A percentile compares a stretch with the other conserved stretches of the same genome.
phyloP scores from a whole-genome alignment of 2,797 vertebrate species.

The Borostomias antarcticus region DNA sequence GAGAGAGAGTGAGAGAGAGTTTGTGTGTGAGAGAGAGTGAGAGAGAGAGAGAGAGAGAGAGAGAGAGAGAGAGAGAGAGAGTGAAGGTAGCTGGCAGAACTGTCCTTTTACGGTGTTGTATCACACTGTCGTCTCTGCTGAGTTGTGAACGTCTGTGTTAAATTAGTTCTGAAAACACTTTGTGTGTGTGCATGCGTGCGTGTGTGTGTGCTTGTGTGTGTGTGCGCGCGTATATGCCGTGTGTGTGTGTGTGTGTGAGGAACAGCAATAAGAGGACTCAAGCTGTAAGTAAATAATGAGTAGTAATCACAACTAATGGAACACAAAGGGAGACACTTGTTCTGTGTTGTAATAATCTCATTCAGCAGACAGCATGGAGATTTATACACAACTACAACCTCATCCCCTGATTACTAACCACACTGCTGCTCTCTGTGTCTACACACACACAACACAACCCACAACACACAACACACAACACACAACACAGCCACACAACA shows the following conservation, averaged over 20 bases:
- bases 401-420: conserved; percentile 79
- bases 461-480: neutral
- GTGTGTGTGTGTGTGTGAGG: conserved; percentile 33
- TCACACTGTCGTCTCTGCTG: conserved; percentile 13
- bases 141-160: conserved; percentile 22
- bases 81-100: too few species aligned
- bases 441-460: neutral
- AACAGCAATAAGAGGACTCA: conserved; percentile 75
- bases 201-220: conserved; percentile 12
- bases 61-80: too few species aligned
- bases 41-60: too few species aligned
- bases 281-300: conserved; percentile 88
- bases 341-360: conserved; percentile 82
- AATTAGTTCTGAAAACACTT: conserved; percentile 14
- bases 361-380: conserved; percentile 81
- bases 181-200: conserved; percentile 9
- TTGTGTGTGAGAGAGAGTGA: too few species aligned
- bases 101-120: neutral
- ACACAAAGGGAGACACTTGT: conserved; percentile 81
- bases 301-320: conserved; percentile 87
- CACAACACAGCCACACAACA: neutral
- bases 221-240: too few species aligned
- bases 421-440: conserved; percentile 62
- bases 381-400: conserved; percentile 79
- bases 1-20: too few species aligned